Base-by-base conservation (phyloP, 2,113 vertebrate species). In the Orientallactaga bullata region DNA sequence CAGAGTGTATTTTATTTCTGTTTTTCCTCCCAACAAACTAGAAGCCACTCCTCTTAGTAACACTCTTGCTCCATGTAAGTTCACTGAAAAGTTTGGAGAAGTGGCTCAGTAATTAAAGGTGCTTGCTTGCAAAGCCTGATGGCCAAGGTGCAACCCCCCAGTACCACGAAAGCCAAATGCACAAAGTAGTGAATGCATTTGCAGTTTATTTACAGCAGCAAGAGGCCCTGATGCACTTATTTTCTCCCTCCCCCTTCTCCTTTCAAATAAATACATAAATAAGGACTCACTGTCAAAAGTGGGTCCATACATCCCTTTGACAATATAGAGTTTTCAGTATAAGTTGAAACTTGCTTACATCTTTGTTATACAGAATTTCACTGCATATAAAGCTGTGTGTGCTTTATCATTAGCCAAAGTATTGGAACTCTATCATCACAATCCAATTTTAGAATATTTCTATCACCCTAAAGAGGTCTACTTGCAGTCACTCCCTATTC, bases 391-490 rank as follows among this genome's bases (percentile, higher is more conserved):
- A 96, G 55, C 17, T 60, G 0, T 80, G 21, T 82, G 16, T 55
- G 35, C 35, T 80, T 69, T 92, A 89, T 88, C 65, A 90, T 85
- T 88, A 94, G 68, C 28, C 23, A 72, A 51, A 95, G 83, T 71
- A 92, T 30, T 92, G 51, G 35, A 95, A 88, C 37, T 71, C 60
- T 95, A 39, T 89, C 80, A 92, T 85, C 77, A 92, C 16, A 81
- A 72, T 58, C 60, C 65, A 95, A 85, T 23, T 82, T 87, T 78
- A 63, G 74, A 90, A 65, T 88, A 81, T 93, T 85, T 74, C 66
- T 60, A 93, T 82, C 47, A 91, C 65, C 55, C 61, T 60, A 35
- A 21, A 23, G 91, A 69, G 42, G 28, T 12, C 12, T 28, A 81
- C 84, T 87, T 80, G 3, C 21, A 84, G 18, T 66, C 42, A n/a